These are phyloP conservation scores for Thamnaconus septentrionalis DNA, from an alignment of 2,113 vertebrate genomes.

Conservation along the genomic window DNA sequence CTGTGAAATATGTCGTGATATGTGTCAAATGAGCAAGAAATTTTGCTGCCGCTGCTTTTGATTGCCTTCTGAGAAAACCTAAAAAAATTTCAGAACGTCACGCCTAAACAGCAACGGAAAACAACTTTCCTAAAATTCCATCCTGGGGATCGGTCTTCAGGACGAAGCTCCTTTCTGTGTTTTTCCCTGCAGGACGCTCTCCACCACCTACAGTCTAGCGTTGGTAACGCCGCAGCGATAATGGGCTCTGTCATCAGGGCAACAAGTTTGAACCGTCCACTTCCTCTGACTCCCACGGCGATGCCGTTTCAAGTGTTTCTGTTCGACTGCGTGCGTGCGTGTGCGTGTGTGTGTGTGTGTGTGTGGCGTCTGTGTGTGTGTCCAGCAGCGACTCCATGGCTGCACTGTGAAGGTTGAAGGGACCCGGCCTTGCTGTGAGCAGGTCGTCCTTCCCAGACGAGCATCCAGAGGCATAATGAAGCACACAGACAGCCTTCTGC, in stretches of 20 bases:
- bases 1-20: too few relatives aligned
- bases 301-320: background rate
- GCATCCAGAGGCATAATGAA: slow-evolving; percentile 12
- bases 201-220: background rate
- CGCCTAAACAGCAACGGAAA: too few relatives aligned
- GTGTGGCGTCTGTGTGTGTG: slow-evolving; percentile 18
- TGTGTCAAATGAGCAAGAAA: too few relatives aligned
- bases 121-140: too few relatives aligned
- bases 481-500: slow-evolving; percentile 8
- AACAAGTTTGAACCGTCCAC: slow-evolving; percentile 10
- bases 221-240: background rate
- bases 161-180: too few relatives aligned
- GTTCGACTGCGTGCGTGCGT: background rate
- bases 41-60: too few relatives aligned
- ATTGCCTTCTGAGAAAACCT: too few relatives aligned
- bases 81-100: too few relatives aligned
- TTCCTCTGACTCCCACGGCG: slow-evolving; percentile 10
- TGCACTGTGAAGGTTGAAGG: slow-evolving; percentile 26
- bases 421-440: slow-evolving; percentile 42
- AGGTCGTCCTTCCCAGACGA: slow-evolving; percentile 40
- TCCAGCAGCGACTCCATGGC: slow-evolving; percentile 32
- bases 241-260: slow-evolving; percentile 1
- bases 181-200: too few relatives aligned
- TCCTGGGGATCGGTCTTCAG: too few relatives aligned
- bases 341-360: slow-evolving; percentile 6